Conservation (phyloP, 2,888 invertebrate species). For the Napeogenes sylphis region DNA sequence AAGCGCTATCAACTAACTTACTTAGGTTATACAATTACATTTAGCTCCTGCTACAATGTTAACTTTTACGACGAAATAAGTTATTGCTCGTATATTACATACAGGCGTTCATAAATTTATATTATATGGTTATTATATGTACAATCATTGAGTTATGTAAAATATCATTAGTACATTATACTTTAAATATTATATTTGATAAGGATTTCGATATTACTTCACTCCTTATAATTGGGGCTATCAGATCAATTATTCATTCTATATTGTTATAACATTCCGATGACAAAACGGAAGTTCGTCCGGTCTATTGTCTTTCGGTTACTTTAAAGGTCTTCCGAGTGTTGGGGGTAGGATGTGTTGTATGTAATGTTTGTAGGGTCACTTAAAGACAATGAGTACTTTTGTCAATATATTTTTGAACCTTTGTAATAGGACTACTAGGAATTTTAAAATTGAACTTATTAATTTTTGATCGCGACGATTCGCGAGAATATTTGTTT, state of each 20-base stretch:
- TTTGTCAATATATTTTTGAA: too few relatives aligned
- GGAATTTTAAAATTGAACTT: too few relatives aligned
- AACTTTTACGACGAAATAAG: neutral
- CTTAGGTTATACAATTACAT: neutral
- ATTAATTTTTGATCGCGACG: too few relatives aligned
- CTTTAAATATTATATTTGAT: too few relatives aligned
- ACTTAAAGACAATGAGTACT: neutral
- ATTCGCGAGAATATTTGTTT: too few relatives aligned
- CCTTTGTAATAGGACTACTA: too few relatives aligned
- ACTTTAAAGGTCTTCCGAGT: neutral
- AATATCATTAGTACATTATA: too few relatives aligned
- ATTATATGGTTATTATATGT: neutral
- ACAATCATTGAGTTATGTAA: too few relatives aligned
- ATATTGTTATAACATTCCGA: neutral
- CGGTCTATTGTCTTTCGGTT: conserved; percentile 5
- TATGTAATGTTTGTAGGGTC: neutral
- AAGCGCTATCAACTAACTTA: neutral
- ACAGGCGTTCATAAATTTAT: conserved; percentile 7
- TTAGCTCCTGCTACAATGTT: neutral
- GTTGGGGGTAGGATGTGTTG: neutral
- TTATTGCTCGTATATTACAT: conserved; percentile 6
- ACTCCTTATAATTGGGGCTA: too few relatives aligned
- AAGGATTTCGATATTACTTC: too few relatives aligned
- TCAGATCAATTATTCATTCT: neutral
- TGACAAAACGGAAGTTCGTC: neutral